phyloP scores from a whole-genome alignment of 2,888 invertebrate genomes.

The Adineta ricciae region DNA sequence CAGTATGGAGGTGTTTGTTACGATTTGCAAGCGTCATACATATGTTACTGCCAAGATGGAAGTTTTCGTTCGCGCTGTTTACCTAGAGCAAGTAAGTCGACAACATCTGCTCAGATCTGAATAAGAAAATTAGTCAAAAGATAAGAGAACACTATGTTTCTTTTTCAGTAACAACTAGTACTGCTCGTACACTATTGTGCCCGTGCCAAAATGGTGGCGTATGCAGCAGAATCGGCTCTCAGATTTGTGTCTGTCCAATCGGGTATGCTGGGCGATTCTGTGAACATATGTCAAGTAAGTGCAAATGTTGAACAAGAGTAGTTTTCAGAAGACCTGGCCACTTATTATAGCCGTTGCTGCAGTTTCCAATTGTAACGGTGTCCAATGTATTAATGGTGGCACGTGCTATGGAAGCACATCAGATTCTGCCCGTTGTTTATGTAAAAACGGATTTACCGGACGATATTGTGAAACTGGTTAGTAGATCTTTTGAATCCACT shows the following conservation, averaged over 20 bases:
- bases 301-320: too few relatives aligned
- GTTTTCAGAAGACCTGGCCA: too few relatives aligned
- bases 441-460: conserved; percentile 30
- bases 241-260: neutral
- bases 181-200: neutral
- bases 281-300: neutral
- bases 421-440: conserved; percentile 23
- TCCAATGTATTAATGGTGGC: conserved; percentile 30
- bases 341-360: too few relatives aligned
- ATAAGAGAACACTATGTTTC: neutral
- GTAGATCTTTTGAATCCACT: neutral
- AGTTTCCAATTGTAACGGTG: neutral
- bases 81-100: neutral
- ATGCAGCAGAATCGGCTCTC: neutral
- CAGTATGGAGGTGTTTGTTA: conserved; percentile 31
- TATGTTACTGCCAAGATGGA: conserved; percentile 25
- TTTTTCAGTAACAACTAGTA: neutral
- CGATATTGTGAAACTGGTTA: conserved; percentile 29
- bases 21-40: conserved; percentile 29
- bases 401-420: conserved; percentile 25
- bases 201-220: neutral
- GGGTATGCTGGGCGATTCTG: neutral
- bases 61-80: neutral
- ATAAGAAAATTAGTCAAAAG: too few relatives aligned
- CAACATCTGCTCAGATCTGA: too few relatives aligned